Evolutionary conservation across 2,797 vertebrate genomes (phyloP).

Genomic region (Eutrigla gurnardus): DNA sequence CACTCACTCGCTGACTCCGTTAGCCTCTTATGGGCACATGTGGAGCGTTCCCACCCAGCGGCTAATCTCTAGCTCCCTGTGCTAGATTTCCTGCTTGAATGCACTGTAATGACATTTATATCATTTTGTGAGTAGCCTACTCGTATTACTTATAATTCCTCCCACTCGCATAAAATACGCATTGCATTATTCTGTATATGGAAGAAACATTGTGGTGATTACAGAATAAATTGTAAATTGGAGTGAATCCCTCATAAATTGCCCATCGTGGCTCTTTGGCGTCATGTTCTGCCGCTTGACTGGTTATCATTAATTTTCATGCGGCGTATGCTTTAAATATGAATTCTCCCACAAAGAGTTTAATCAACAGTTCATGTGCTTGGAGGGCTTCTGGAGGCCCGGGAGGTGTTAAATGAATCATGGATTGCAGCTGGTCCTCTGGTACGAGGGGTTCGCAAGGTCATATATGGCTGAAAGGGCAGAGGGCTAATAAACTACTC

Average conservation of each 20-base stretch:
- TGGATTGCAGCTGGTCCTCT: conserved; percentile 77
- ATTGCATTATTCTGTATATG: conserved; percentile 73
- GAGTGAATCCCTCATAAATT: conserved; percentile 71
- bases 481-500: conserved; percentile 76
- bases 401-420: conserved; percentile 84
- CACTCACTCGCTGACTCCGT: conserved; percentile 64
- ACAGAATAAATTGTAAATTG: conserved; percentile 78
- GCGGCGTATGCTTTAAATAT: conserved; percentile 80
- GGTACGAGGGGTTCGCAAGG: conserved; percentile 71
- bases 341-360: conserved; percentile 78
- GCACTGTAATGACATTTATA: conserved; percentile 84
- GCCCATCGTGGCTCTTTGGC: conserved; percentile 55
- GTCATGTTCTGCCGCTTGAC: conserved; percentile 68
- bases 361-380: conserved; percentile 77
- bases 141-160: conserved; percentile 77
- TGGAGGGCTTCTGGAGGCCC: conserved; percentile 66
- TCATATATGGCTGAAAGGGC: conserved; percentile 78
- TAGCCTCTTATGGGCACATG: conserved; percentile 75
- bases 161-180: conserved; percentile 69
- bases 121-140: conserved; percentile 74
- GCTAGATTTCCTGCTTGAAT: conserved; percentile 81
- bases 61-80: conserved; percentile 78
- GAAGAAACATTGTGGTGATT: conserved; percentile 75
- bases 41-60: conserved; percentile 75
- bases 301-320: conserved; percentile 81